Conservation (phyloP, 2,113 vertebrate species). For the Dipodomys merriami region DNA sequence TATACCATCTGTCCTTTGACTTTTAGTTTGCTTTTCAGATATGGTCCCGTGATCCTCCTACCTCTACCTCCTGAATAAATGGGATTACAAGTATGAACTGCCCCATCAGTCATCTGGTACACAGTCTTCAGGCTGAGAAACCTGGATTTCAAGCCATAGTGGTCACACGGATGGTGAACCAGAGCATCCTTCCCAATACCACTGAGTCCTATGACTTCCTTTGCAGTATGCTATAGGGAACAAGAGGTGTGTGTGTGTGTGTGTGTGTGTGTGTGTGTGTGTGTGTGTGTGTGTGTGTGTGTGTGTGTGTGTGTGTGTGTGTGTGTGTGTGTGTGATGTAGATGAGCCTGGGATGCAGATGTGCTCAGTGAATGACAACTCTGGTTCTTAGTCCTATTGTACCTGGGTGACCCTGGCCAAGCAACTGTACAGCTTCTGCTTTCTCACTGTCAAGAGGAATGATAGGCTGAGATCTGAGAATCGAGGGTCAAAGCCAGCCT, state of each 20-base stretch:
- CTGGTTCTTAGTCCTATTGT: not conserved
- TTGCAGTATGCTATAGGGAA: no score
- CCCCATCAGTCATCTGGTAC: no score
- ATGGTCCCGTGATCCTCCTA: no score
- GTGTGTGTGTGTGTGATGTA: not conserved
- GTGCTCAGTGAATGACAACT: not conserved
- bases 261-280: not conserved
- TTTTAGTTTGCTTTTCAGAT: no score
- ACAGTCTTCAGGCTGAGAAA: not conserved
- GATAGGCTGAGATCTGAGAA: no score
- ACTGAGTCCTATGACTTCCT: not conserved
- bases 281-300: not conserved
- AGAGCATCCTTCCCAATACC: rapidly evolving
- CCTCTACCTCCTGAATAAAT: no score
- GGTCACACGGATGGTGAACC: not conserved
- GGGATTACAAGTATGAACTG: no score
- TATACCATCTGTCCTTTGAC: no score
- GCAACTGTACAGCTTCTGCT: not conserved
- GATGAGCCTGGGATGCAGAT: not conserved
- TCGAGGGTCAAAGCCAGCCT: no score
- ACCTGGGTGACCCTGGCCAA: not conserved
- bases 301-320: not conserved
- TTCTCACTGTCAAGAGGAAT: not conserved
- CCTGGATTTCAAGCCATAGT: not conserved
- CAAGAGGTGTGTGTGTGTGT: no score